phyloP scores from a whole-genome alignment of 2,113 vertebrate species.

The Trogon melanurus region DNA sequence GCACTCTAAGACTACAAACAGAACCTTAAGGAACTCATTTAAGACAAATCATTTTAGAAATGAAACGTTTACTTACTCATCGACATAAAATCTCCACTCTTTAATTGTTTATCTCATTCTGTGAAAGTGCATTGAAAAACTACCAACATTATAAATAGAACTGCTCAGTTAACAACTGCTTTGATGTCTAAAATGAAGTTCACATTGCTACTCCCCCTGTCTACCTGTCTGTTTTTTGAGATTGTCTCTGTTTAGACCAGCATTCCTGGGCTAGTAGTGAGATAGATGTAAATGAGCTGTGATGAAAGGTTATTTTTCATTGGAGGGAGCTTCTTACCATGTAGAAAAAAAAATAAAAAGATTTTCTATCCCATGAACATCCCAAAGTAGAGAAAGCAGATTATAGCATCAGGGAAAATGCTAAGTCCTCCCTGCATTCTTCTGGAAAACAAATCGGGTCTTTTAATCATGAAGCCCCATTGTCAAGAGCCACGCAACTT shows the following conservation, averaged over 20 bases:
- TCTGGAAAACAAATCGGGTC: not conserved
- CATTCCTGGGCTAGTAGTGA: slow-evolving; percentile 35
- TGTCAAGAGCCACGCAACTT: not conserved
- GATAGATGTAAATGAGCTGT: slow-evolving; percentile 54
- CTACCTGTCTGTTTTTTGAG: slow-evolving; percentile 48
- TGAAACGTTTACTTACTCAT: not conserved
- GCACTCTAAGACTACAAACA: not conserved
- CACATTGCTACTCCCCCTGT: slow-evolving; percentile 11
- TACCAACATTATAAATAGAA: slow-evolving; percentile 48
- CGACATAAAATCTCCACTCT: not conserved
- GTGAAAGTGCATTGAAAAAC: slow-evolving; percentile 33
- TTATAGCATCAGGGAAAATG: not conserved
- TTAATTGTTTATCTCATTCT: slow-evolving; percentile 45
- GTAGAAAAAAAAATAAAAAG: not conserved
- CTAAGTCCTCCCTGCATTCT: not conserved
- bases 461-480: not conserved
- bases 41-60: slow-evolving; percentile 44
- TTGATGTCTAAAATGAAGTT: slow-evolving; percentile 63
- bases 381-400: not conserved
- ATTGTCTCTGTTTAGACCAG: slow-evolving; percentile 51
- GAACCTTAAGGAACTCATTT: slow-evolving; percentile 42
- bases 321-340: slow-evolving; percentile 1
- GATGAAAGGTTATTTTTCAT: slow-evolving; percentile 59
- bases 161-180: not conserved
- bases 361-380: not conserved